Evolutionary conservation across 2,113 vertebrate species (phyloP), one percentile per base, ranked within the genome.

Genomic region (Calidris pygmaea): DNA sequence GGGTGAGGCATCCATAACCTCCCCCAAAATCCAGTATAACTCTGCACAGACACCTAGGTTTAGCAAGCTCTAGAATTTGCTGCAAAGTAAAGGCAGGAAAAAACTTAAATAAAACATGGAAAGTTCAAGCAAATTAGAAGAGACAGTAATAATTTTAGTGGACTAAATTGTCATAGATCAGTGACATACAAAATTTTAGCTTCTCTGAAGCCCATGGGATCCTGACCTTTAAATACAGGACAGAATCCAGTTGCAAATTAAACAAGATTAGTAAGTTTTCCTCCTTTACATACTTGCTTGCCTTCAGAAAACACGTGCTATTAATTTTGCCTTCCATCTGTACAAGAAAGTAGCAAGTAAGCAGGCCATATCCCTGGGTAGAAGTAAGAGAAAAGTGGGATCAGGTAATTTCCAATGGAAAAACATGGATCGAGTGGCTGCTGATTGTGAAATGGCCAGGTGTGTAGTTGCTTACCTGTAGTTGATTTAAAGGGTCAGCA

Each of bases 201-300:
- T 88, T 88, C 78, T 86, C 72, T 93, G 92, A 95, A 95, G 67
- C 74, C 41, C 27, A 74, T 24, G 4, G 59, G 56, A 84, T 76
- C 37, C 50, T 84, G 90, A 74, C 75, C 75, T 92, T 84, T 71
- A 91, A 89, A 88, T 47, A 83, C 62, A 87, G 59, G 55, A 88
- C 83, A 60, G 68, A 93, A 91, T 77, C 67, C 80, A 88, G 81
- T 66, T 93, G 72, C 43, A 94, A 95, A 93, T 95, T 90, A 91
- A 67, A 15, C 47, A 89, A 92, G 76, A 94, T 93, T 84, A 90
- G 56, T 50, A 74, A 39, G 47, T 77, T 92, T 94, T 92, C 43
- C 65, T 93, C 56, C 35, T 86, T 83, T 86, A n/a, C 48, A 92
- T 94, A 30, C 35, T 93, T 88, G 56, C 60, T 80, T 90, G 86